Conservation (phyloP, 2,113 vertebrate genomes). For the Leptodactylus fuscus region DNA sequence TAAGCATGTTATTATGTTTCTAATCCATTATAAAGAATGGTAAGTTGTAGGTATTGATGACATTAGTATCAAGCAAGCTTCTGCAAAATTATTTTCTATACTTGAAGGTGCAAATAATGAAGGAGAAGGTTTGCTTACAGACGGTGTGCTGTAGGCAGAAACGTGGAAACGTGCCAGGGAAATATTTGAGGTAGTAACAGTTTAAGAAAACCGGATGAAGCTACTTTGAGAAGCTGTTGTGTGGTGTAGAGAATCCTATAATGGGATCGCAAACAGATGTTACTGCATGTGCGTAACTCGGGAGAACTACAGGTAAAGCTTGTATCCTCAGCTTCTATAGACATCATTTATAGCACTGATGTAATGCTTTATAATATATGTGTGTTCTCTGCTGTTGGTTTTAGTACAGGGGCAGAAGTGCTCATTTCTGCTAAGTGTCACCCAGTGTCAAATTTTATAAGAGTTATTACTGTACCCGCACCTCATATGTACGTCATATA, state of each 20-base stretch:
- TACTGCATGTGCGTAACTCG: neutral
- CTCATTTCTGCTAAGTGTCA: too few relatives aligned
- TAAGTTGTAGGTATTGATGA: neutral
- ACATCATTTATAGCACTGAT: neutral
- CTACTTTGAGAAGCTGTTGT: neutral
- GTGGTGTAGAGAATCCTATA: neutral
- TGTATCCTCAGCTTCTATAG: neutral
- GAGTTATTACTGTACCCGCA: too few relatives aligned
- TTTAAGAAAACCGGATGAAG: slow-evolving; percentile 58
- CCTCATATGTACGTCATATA: too few relatives aligned
- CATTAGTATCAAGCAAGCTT: neutral
- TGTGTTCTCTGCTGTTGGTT: too few relatives aligned
- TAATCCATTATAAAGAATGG: too few relatives aligned
- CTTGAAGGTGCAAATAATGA: neutral
- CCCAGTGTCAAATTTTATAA: too few relatives aligned
- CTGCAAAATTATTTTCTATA: neutral
- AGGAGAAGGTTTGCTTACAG: neutral
- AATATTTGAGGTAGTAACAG: slow-evolving; percentile 67
- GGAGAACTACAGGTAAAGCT: slow-evolving; percentile 10
- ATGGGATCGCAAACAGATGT: neutral
- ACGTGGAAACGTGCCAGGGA: slow-evolving; percentile 57
- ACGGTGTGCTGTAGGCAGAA: slow-evolving; percentile 62
- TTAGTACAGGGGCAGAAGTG: too few relatives aligned
- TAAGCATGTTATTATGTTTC: neutral
- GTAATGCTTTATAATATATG: too few relatives aligned